A percentile compares a stretch with the other conserved stretches of the same genome.
Evolutionary conservation across 2,797 vertebrate genomes (phyloP).

Genomic region (Peromyscus aztecus): DNA sequence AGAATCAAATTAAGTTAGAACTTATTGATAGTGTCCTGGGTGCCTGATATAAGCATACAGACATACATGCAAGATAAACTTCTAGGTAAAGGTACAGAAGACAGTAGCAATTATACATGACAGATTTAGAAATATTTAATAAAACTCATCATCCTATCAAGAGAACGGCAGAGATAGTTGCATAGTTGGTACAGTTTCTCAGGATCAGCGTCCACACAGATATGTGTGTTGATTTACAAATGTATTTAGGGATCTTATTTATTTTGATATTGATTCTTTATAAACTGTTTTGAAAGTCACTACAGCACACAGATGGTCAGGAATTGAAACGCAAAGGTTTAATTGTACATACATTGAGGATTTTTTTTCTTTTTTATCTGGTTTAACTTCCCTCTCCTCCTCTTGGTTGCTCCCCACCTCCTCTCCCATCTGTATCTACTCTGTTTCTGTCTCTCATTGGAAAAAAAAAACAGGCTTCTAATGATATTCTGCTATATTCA

Average conservation of each 20-base stretch:
- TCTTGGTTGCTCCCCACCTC: no score
- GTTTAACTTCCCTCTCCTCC: neutral
- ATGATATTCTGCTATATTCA: neutral
- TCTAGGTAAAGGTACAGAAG: neutral
- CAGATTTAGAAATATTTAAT: neutral
- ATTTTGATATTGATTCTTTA: neutral
- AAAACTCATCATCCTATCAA: neutral
- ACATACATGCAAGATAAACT: neutral
- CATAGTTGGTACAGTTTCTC: neutral
- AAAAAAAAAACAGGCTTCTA: neutral
- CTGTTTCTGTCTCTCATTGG: neutral
- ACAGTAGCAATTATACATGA: neutral
- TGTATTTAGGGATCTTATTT: neutral
- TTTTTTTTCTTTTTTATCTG: neutral
- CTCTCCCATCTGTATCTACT: neutral
- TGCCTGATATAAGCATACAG: neutral
- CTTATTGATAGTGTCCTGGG: neutral
- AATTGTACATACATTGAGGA: neutral
- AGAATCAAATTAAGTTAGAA: neutral
- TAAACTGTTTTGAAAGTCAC: constrained; percentile 2
- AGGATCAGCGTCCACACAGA: neutral
- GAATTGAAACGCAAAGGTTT: constrained; percentile 19
- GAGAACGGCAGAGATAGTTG: neutral
- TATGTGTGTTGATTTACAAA: neutral
- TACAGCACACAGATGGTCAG: neutral